Evolutionary conservation across 2,888 invertebrate genomes (phyloP), one percentile per base, ranked within the genome.

Genomic region (Caenorhabditis drosophilae): DNA sequence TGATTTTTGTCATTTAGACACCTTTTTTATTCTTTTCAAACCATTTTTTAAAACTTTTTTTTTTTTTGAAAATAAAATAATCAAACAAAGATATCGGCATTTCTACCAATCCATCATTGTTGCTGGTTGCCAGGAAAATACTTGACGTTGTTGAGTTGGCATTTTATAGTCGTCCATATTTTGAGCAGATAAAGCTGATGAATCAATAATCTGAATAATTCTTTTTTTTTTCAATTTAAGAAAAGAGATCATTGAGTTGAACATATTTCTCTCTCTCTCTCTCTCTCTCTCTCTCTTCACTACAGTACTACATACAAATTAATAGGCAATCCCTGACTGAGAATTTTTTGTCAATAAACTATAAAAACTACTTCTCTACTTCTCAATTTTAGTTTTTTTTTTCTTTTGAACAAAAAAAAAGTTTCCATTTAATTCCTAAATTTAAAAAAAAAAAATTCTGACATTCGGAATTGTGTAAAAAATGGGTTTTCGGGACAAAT

Each of bases 71-170:
- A n/a, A n/a, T n/a, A n/a, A n/a, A n/a, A n/a, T n/a, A 6, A 40
- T 22, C 40, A 40, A 18, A 40, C 40, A 18, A 22, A 20, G 9
- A 4, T 40, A 40, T 40, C 40, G 18, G n/a, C n/a, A n/a, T n/a
- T 12, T 7, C 36, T 36, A 61, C 61, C 61, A 61, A 16, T 61
- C 61, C 22, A 44, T 54, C 35, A 63, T 48, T 16, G 45, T n/a
- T 16, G 12, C 48, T 41, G 64, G 64, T 45, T 64, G 64, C 64
- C 64, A 64, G 20, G 64, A 48, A 35, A 64, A 64, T 18, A 64
- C 64, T 31, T 58, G 58, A 34, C 42, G 27, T 46, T 59, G 58
- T 16, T 59, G 58, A n/a, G 58, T 51, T 38, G 35, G 54, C 54
- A 55, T 51, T 23, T 64, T 64, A 42, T 58, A 64, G 42, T 58